A percentile compares a stretch with the other conserved stretches of the same genome.
These are phyloP conservation scores for Gymnoscelis rufifasciata DNA, from an alignment of 2,888 invertebrate genomes.

Conservation along the genomic window DNA sequence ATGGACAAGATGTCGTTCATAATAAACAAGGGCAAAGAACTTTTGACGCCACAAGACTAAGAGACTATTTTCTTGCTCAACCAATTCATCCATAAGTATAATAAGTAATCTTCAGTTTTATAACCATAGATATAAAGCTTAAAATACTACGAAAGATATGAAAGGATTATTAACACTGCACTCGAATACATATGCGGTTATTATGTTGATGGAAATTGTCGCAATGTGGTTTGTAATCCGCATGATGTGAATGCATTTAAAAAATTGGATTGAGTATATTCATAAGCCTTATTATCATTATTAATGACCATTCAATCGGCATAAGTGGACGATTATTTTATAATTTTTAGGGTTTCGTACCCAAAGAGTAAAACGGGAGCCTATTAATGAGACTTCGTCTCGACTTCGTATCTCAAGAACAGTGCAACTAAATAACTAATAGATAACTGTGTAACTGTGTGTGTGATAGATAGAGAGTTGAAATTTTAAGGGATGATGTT, in stretches of 20 bases:
- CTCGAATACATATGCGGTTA: constrained; percentile 71
- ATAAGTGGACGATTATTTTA: background rate
- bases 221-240: constrained; percentile 50
- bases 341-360: no score
- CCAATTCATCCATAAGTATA: constrained; percentile 30
- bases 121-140: constrained; percentile 31
- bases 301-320: background rate
- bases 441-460: no score
- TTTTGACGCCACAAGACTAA: constrained; percentile 50
- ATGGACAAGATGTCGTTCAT: background rate
- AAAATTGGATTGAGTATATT: no score
- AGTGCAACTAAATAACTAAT: no score
- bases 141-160: constrained; percentile 10
- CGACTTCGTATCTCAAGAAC: no score
- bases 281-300: no score
- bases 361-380: no score
- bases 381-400: no score
- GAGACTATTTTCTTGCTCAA: constrained; percentile 48
- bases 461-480: no score
- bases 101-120: constrained; percentile 29
- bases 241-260: constrained; percentile 39
- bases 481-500: no score
- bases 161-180: constrained; percentile 44
- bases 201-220: constrained; percentile 68
- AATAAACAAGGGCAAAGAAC: constrained; percentile 40